Evolutionary conservation across 2,797 vertebrate genomes (phyloP).

Genomic region (Girardinus metallicus): DNA sequence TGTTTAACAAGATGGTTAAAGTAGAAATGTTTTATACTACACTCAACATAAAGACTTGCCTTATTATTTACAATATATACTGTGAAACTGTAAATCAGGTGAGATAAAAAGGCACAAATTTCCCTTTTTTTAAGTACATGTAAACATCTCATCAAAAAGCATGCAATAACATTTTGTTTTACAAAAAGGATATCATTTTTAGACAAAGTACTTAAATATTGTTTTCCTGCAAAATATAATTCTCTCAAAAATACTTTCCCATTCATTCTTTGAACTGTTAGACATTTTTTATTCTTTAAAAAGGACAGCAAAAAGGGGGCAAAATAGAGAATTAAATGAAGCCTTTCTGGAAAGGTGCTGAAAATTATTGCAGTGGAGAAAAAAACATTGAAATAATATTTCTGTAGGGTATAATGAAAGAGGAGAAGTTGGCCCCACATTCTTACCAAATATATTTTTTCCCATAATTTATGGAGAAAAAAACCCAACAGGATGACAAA

Average conservation of each 20-base stretch:
- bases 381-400: not conserved
- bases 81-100: conserved; percentile 96
- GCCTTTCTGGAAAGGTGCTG: conserved; percentile 74
- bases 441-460: not conserved
- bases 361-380: conserved; percentile 11
- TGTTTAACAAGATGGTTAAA: conserved; percentile 80
- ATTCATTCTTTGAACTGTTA: conserved; percentile 94
- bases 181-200: conserved; percentile 92
- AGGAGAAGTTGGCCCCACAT: not conserved
- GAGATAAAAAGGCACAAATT: conserved; percentile 99
- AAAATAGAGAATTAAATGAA: conserved; percentile 77
- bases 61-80: conserved; percentile 93
- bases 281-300: conserved; percentile 77
- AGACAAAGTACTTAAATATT: conserved; percentile 99
- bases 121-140: conserved; percentile 99
- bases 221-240: conserved; percentile 99
- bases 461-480: not conserved
- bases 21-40: conserved; percentile 89
- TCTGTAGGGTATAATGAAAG: not conserved
- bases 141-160: conserved; percentile 98
- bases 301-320: conserved; percentile 52
- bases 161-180: conserved; percentile 99
- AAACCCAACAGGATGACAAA: not conserved
- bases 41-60: conserved; percentile 86
- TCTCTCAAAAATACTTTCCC: conserved; percentile 99